These are phyloP conservation scores for Tragelaphus buxtoni DNA, from an alignment of 2,113 vertebrate species.

Conservation along the genomic window DNA sequence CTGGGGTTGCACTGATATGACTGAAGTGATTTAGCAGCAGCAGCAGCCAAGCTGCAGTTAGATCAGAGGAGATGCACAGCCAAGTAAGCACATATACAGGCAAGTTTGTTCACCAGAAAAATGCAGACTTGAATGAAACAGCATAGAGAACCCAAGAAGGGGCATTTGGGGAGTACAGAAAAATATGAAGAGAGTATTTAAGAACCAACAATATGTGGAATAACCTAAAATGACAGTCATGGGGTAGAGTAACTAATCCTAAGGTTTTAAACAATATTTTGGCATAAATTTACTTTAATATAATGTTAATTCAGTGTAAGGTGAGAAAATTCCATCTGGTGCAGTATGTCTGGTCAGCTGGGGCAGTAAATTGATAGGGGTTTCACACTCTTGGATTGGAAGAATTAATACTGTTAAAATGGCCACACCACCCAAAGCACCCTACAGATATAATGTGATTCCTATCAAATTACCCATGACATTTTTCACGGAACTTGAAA, in stretches of 20 bases:
- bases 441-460: neutral
- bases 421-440: neutral
- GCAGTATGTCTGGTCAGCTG: neutral
- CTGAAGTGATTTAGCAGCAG: too few relatives aligned
- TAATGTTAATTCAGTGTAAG: neutral
- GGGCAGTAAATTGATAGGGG: too few relatives aligned
- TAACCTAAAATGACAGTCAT: neutral
- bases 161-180: neutral
- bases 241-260: neutral
- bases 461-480: neutral
- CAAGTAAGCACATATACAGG: neutral
- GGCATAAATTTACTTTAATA: neutral
- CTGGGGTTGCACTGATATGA: too few relatives aligned
- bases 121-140: neutral
- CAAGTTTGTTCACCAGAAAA: neutral
- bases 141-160: neutral
- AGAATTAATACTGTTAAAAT: neutral
- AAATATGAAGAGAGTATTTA: neutral
- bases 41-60: neutral
- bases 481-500: neutral
- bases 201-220: neutral
- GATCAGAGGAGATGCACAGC: neutral
- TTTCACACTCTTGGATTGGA: neutral
- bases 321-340: neutral
- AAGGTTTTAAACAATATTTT: neutral